Percentiles rank a stretch among this genome's conserved stretches.
Conservation (phyloP, 1,140 invertebrate species). For the Drosophila tristis region DNA sequence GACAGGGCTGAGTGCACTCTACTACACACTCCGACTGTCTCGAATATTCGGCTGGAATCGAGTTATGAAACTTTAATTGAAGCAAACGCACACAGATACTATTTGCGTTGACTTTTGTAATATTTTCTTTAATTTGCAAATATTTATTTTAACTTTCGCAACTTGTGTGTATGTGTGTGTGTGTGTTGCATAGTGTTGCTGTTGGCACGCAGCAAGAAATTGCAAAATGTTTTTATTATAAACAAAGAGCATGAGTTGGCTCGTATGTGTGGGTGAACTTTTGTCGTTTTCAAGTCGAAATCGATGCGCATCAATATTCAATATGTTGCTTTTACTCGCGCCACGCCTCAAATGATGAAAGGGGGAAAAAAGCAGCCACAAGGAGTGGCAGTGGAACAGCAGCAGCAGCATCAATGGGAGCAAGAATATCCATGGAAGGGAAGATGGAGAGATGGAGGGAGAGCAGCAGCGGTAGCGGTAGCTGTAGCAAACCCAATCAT, state of each 20-base stretch:
- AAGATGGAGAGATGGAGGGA: background rate
- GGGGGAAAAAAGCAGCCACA: conserved; percentile 15
- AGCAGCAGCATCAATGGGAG: conserved; percentile 11
- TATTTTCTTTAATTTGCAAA: background rate
- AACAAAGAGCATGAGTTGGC: conserved; percentile 54
- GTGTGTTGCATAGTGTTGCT: conserved; percentile 45
- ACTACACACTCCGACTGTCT: conserved; percentile 34
- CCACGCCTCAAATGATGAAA: conserved; percentile 13
- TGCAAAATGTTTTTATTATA: conserved; percentile 81
- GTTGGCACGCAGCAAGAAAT: conserved; percentile 52
- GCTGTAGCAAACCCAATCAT: conserved; percentile 66
- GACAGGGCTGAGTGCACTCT: conserved; percentile 40
- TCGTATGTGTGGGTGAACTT: conserved; percentile 50
- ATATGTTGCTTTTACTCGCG: conserved; percentile 76
- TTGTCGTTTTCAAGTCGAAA: conserved; percentile 74
- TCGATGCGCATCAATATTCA: conserved; percentile 80
- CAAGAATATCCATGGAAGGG: background rate
- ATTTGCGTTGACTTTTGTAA: background rate
- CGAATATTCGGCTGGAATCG: conserved; percentile 18
- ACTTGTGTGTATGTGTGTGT: too few species aligned
- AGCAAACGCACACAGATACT: background rate
- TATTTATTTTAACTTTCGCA: background rate
- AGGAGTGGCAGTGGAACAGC: conserved; percentile 13
- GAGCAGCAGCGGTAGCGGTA: background rate
- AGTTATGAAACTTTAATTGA: conserved; percentile 19